These are phyloP conservation scores for Achatina immaculata DNA, from an alignment of 1,140 invertebrate species.

Conservation along the genomic window DNA sequence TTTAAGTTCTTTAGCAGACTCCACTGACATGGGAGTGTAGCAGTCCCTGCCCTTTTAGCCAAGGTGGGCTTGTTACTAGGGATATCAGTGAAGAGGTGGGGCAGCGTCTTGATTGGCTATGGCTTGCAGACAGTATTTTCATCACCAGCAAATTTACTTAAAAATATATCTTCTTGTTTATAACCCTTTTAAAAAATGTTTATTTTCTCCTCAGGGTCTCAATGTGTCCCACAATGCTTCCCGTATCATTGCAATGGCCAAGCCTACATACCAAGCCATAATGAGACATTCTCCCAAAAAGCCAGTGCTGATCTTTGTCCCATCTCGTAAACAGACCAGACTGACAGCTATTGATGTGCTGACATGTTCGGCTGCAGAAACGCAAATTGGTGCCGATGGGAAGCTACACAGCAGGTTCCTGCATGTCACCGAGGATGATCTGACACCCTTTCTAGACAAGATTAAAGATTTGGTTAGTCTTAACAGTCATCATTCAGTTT, in stretches of 20 bases:
- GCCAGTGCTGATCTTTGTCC: constrained; percentile 97
- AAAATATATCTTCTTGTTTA: no score
- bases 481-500: no score
- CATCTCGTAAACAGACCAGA: constrained; percentile 91
- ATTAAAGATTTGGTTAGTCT: constrained; percentile 84
- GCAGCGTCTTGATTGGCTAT: no score
- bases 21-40: no score
- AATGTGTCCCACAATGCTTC: constrained; percentile 98
- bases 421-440: constrained; percentile 82
- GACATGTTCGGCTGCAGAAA: constrained; percentile 91
- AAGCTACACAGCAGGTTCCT: constrained; percentile 79
- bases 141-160: no score
- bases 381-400: constrained; percentile 77
- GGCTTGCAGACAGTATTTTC: no score
- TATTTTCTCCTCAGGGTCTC: constrained; percentile 79
- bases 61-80: no score
- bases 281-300: constrained; percentile 86
- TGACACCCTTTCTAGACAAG: constrained; percentile 88
- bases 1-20: no score
- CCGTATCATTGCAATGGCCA: constrained; percentile 95
- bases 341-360: constrained; percentile 95
- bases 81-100: no score
- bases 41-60: no score
- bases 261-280: constrained; percentile 97
- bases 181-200: no score